Conservation (phyloP, 64 coral and sea anemone genomes). For the Astreopora myriophthalma region DNA sequence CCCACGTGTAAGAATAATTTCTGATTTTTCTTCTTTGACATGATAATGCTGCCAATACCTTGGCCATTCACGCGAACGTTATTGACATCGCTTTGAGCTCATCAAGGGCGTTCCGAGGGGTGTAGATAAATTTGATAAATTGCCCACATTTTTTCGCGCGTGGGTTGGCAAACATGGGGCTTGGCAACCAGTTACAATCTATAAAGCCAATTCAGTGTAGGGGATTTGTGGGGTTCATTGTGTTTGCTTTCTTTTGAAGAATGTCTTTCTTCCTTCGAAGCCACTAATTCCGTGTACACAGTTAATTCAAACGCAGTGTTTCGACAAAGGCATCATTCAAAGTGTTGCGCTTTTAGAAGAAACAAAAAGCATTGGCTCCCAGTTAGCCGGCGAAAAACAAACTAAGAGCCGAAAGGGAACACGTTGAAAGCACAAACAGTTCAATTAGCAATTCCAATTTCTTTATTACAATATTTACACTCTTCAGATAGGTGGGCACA, state of each 20-base stretch:
- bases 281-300: slow-evolving; percentile 25
- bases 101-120: background rate
- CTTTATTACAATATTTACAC: slow-evolving; percentile 78
- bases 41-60: background rate
- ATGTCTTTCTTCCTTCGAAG: slow-evolving; percentile 19
- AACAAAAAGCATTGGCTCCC: background rate
- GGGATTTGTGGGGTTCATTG: slow-evolving; percentile 21
- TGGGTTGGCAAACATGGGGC: slow-evolving; percentile 31
- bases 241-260: slow-evolving; percentile 19
- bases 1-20: slow-evolving; percentile 12
- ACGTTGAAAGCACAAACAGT: background rate
- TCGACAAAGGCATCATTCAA: background rate
- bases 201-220: background rate
- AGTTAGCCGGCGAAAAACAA: background rate
- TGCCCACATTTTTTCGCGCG: slow-evolving; percentile 15
- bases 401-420: background rate
- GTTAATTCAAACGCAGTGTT: slow-evolving; percentile 12
- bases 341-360: background rate
- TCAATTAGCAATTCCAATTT: slow-evolving; percentile 1
- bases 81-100: background rate
- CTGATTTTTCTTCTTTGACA: background rate
- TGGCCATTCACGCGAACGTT: background rate
- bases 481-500: slow-evolving; percentile 3
- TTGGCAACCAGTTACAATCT: background rate
- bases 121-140: slow-evolving; percentile 22